phyloP scores from a whole-genome alignment of 2,797 vertebrate species.

The Notoglanidium macrostoma region DNA sequence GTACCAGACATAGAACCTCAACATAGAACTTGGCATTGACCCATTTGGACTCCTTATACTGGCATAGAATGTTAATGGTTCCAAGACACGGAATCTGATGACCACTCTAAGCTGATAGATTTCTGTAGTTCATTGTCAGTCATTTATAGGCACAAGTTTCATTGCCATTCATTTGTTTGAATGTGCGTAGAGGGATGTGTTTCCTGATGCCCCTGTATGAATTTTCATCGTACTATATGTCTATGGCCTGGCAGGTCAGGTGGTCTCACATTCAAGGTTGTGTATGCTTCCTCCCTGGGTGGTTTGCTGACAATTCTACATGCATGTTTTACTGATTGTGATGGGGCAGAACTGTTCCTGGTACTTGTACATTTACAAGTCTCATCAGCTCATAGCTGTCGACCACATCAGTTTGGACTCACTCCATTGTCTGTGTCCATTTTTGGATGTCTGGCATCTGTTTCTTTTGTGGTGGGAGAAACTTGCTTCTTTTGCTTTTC shows the following conservation, averaged over 20 bases:
- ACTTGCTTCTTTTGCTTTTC: neutral
- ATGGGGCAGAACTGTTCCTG: slow-evolving; percentile 18
- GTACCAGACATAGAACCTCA: neutral
- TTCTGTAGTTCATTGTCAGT: neutral
- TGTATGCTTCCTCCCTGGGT: neutral
- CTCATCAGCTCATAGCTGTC: neutral
- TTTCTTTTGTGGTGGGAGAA: neutral
- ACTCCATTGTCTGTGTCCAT: neutral
- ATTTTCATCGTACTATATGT: neutral
- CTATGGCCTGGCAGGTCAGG: too few species aligned
- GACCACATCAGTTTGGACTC: neutral
- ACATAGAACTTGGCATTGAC: neutral
- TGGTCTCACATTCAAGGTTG: neutral
- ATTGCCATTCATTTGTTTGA: slow-evolving; percentile 40
- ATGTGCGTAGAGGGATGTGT: slow-evolving; percentile 27
- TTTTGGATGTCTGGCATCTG: neutral
- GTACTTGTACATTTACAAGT: neutral
- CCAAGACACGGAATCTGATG: slow-evolving; percentile 7
- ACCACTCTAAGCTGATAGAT: slow-evolving; percentile 1
- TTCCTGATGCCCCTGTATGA: slow-evolving; percentile 41
- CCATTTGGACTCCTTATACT: too few species aligned
- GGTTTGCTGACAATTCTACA: slow-evolving; percentile 17
- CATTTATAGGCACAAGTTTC: too few species aligned
- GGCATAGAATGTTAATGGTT: too few species aligned
- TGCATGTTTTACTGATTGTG: slow-evolving; percentile 26